Conservation (phyloP, 2,113 vertebrate species). For the Chionomys nivalis region DNA sequence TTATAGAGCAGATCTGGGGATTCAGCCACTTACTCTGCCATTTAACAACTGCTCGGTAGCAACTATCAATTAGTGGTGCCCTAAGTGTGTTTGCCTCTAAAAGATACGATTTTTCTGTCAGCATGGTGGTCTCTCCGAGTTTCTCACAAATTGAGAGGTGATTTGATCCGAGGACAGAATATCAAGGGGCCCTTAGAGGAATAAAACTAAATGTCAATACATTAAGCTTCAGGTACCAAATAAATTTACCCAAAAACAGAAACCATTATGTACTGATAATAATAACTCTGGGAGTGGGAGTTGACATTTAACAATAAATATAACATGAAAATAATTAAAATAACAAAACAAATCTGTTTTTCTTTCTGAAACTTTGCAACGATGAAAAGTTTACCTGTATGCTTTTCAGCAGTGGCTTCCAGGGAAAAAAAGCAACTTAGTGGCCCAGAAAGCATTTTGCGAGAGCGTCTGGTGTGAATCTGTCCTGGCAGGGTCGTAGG, state of each 20-base stretch:
- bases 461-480: neutral
- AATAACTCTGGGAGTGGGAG: neutral
- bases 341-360: neutral
- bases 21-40: neutral
- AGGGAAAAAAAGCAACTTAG: neutral
- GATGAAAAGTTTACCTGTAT: neutral
- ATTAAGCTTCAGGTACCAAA: neutral
- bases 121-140: neutral
- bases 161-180: neutral
- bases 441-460: neutral
- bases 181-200: neutral
- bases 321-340: neutral
- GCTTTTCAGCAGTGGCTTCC: neutral
- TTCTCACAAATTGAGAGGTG: neutral
- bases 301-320: constrained; percentile 16
- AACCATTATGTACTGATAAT: neutral
- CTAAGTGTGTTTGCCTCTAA: neutral
- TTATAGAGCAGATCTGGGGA: neutral
- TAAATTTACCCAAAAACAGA: neutral
- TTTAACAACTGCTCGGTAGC: neutral
- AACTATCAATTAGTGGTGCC: neutral
- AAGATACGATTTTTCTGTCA: neutral
- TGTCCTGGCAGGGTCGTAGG: neutral
- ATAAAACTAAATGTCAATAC: neutral
- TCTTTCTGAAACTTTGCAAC: neutral